Conservation (phyloP, 2,113 vertebrate genomes). For the Dasypus novemcinctus region DNA sequence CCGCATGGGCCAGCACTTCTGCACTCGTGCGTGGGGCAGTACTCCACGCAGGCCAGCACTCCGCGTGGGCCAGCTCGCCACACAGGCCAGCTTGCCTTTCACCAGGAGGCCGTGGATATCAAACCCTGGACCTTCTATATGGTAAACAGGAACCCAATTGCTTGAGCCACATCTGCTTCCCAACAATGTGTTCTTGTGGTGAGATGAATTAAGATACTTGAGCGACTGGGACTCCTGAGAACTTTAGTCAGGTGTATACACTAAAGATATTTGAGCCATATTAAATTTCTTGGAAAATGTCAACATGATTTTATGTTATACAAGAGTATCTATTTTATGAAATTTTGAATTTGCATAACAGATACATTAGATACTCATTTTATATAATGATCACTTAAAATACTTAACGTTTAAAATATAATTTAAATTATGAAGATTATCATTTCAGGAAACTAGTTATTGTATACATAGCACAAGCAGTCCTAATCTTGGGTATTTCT, state of each 20-base stretch:
- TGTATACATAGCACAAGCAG: conserved; percentile 61
- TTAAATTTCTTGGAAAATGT: conserved; percentile 59
- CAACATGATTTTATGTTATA: conserved; percentile 6
- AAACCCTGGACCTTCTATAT: too few relatives aligned
- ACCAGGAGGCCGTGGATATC: too few relatives aligned
- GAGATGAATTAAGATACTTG: conserved; percentile 36
- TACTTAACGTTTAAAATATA: conserved; percentile 62
- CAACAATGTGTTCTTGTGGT: too few relatives aligned
- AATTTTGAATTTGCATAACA: conserved; percentile 42
- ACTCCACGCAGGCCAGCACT: too few relatives aligned
- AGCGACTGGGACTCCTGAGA: conserved; percentile 57
- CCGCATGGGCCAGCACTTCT: too few relatives aligned
- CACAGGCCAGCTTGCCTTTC: too few relatives aligned
- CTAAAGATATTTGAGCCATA: conserved; percentile 63
- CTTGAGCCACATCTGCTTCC: too few relatives aligned
- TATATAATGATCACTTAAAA: conserved; percentile 59
- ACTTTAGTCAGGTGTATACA: conserved; percentile 45
- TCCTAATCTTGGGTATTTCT: conserved; percentile 54
- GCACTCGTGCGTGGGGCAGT: too few relatives aligned
- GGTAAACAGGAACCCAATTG: too few relatives aligned
- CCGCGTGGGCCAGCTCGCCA: too few relatives aligned
- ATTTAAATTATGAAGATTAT: conserved; percentile 68
- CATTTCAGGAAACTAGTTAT: conserved; percentile 64
- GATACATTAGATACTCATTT: conserved; percentile 40
- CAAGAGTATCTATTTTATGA: conserved; percentile 49